Percentiles rank a stretch among this genome's conserved stretches.
Evolutionary conservation across 2,888 invertebrate genomes (phyloP).

Genomic region (Adelphocoris suturalis): DNA sequence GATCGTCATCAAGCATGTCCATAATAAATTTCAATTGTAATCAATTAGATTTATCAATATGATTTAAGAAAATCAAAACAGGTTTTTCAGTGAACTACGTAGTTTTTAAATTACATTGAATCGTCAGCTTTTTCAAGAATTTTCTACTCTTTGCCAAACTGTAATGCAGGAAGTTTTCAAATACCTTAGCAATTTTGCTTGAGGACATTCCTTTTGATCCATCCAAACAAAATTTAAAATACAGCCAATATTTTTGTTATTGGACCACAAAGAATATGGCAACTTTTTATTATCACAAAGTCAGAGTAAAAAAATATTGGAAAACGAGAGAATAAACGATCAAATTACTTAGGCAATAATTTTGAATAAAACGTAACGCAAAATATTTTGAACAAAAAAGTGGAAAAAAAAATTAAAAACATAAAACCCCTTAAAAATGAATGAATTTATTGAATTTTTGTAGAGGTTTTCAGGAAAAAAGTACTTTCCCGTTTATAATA

Average conservation of each 20-base stretch:
- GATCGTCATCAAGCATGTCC: too few species aligned
- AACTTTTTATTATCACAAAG: neutral
- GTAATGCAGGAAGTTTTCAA: too few species aligned
- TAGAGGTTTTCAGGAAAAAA: neutral
- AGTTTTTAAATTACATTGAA: neutral
- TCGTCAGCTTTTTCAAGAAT: neutral
- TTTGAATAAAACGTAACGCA: neutral
- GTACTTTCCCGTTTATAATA: conserved; percentile 30
- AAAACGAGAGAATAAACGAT: too few species aligned
- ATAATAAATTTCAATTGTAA: too few species aligned
- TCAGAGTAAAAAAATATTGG: neutral
- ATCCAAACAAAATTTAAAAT: neutral
- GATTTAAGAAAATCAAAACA: too few species aligned
- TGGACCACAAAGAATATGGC: neutral
- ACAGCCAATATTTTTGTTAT: conserved; percentile 1
- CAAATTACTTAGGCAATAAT: neutral
- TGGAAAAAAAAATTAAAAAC: neutral
- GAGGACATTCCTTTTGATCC: neutral
- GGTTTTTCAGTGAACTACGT: too few species aligned
- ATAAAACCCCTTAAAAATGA: neutral
- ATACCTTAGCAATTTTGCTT: too few species aligned
- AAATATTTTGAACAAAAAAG: conserved; percentile 9
- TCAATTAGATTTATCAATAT: too few species aligned
- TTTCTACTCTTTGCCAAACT: neutral
- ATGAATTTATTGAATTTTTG: neutral